Evolutionary conservation across 2,888 invertebrate species (phyloP), one percentile per base, ranked within the genome.

Genomic region (Halictus ligatus): DNA sequence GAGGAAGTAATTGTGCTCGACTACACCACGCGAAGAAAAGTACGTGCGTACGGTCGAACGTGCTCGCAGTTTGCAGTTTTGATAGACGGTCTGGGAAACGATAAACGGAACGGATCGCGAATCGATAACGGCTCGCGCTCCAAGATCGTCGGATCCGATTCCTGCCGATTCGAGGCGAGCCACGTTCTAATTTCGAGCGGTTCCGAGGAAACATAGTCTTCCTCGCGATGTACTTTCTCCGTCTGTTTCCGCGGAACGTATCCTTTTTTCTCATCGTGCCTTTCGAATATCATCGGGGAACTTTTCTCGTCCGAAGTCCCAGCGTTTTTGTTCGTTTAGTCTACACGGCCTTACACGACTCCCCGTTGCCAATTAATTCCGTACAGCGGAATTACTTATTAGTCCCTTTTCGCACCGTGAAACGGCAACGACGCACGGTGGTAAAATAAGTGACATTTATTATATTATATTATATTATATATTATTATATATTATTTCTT

Each of bases 201-300:
- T 79, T 80, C 79, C 54, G 67, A 48, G 69, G 78, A 82, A 83
- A 75, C 73, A 46, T 74, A 75, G 72, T 87, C 90, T 87, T 89
- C 89, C 87, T 76, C 82, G 64, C 81, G 82, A 85, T 87, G 43
- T 40, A 90, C 89, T 90, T 90, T 90, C 89, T 90, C 89, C 85
- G 58, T n/a, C 58, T 67, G 84, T 84, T 90, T 90, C 90, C 90
- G 84, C 60, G 5, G 67, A 81, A 83, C 75, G 75, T 71, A 87
- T 85, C 84, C 75, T 87, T 90, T 89, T 90, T 89, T 81, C 87
- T 87, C 87, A 43, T 87, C 76, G 69, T 43, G 80, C 89, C 89
- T 89, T 89, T 89, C 89, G 77, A 89, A 90, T 89, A 89, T 89
- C 75, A 79, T 86, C 82, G 81, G 35, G 73, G 78, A 80, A 80